A percentile compares a stretch with the other conserved stretches of the same genome.
phyloP scores from a whole-genome alignment of 1,140 invertebrate genomes.

The Ephestia elutella region DNA sequence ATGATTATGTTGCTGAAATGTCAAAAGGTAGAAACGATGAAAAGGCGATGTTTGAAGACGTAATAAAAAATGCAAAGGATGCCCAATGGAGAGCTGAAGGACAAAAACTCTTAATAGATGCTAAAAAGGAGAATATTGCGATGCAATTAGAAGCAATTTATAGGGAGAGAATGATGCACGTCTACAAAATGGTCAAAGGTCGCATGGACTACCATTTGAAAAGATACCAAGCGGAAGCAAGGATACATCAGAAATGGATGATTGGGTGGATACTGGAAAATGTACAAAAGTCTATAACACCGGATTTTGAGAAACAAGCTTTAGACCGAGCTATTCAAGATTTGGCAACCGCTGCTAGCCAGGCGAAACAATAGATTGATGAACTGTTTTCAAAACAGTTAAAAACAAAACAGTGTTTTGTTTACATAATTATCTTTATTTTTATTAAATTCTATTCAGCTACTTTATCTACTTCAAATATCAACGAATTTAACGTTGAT shows the following conservation, averaged over 20 bases:
- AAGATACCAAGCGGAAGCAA: conserved; percentile 25
- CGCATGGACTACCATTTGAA: conserved; percentile 58
- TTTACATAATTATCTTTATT: too few relatives aligned
- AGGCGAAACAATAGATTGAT: conserved; percentile 14
- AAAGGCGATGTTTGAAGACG: conserved; percentile 47
- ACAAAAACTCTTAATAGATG: conserved; percentile 84
- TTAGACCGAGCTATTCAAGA: conserved; percentile 44
- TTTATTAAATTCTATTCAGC: too few relatives aligned
- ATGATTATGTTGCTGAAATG: conserved; percentile 67
- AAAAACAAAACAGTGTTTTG: too few relatives aligned
- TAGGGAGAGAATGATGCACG: conserved; percentile 74
- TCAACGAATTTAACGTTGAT: too few relatives aligned
- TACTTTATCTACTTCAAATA: too few relatives aligned
- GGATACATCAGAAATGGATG: conserved; percentile 66
- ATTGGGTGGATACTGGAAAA: conserved; percentile 51
- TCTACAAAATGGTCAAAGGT: conserved; percentile 35
- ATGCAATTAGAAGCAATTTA: conserved; percentile 94
- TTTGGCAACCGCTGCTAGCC: conserved; percentile 30
- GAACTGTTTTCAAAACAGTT: too few relatives aligned
- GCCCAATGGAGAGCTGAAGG: conserved; percentile 85
- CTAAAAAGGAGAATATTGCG: conserved; percentile 91
- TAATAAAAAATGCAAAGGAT: conserved; percentile 80
- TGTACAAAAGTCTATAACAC: conserved; percentile 51
- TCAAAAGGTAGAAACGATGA: conserved; percentile 37
- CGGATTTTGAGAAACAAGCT: conserved; percentile 47